These are phyloP conservation scores for Melinopterus prodromus DNA, from an alignment of 2,888 invertebrate genomes.

Conservation along the genomic window DNA sequence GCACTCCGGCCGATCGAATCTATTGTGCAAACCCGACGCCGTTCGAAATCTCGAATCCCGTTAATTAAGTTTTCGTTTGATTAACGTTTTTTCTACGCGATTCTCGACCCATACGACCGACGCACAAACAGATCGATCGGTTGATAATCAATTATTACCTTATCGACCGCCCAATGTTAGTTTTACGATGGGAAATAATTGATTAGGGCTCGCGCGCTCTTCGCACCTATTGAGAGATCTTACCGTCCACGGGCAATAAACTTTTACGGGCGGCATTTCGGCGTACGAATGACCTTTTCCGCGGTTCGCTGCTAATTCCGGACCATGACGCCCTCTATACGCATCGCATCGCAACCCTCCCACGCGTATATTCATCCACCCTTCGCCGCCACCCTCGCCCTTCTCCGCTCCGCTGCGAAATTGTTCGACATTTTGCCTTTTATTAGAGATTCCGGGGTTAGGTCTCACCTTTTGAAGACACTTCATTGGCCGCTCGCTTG, in stretches of 20 bases:
- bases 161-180: background rate
- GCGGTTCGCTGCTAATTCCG: slow-evolving; percentile 4
- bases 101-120: background rate
- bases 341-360: slow-evolving; percentile 19
- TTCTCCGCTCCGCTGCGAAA: slow-evolving; percentile 36
- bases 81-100: background rate
- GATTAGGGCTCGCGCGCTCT: background rate
- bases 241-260: background rate
- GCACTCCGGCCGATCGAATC: background rate
- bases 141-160: background rate
- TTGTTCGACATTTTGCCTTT: slow-evolving; percentile 18
- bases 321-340: slow-evolving; percentile 10
- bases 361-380: slow-evolving; percentile 26
- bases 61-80: slow-evolving; percentile 4
- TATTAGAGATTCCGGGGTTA: slow-evolving; percentile 4
- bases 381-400: background rate
- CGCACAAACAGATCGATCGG: no score
- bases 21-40: background rate
- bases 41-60: slow-evolving; percentile 4
- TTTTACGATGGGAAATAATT: background rate
- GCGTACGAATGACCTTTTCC: background rate
- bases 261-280: background rate
- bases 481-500: background rate
- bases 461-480: background rate
- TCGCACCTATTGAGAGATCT: slow-evolving; percentile 4